Evolutionary conservation across 2,797 vertebrate species (phyloP), one percentile per base, ranked within the genome.

Genomic region (Monodelphis domestica): DNA sequence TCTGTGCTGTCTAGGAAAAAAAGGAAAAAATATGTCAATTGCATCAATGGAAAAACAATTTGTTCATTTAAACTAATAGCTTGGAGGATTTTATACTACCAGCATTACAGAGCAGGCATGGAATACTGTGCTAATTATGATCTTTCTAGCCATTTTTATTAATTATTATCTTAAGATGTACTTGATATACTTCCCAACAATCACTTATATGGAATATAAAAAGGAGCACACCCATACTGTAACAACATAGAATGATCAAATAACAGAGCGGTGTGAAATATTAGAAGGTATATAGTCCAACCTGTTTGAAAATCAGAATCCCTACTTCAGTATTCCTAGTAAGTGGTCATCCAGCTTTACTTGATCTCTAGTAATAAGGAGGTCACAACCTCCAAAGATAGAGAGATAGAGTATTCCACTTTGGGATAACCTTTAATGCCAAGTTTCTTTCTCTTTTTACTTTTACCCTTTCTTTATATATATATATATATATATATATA

Each of bases 1-100:
- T 99, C 98, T 99, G 99, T 38, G 99, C 99, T 0, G 99, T 99
- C 99, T 99, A 95, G 78, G 89, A 91, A 84, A 95, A 94, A 96
- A 88, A 78, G 95, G 95, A 57, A 2, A 53, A 94, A 90, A 90
- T 0, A 24, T 0, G 0, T 94, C 91, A 53, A 84, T 53, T 94
- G 95, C 29, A 1, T 70, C 63, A 70, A 10, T 53, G 52, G 38
- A 1, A 50, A 50, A 55, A 53, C 57, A 50, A 63, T 1, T 9
- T 17, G 4, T 53, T 50, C 0, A 30, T n/a, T 21, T 2, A 28
- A 45, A 3, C 12, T 11, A 12, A 0, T 3, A 38, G 4, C 50
- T 5, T 9, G 4, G 1, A 0, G 9, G 0, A 29, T 33, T 53
- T 30, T 38, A 5, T 5, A 52, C 84, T 3, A 21, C 56, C 33